Base-by-base conservation (phyloP, 2,797 vertebrate genomes). In the Sarcophilus harrisii region DNA sequence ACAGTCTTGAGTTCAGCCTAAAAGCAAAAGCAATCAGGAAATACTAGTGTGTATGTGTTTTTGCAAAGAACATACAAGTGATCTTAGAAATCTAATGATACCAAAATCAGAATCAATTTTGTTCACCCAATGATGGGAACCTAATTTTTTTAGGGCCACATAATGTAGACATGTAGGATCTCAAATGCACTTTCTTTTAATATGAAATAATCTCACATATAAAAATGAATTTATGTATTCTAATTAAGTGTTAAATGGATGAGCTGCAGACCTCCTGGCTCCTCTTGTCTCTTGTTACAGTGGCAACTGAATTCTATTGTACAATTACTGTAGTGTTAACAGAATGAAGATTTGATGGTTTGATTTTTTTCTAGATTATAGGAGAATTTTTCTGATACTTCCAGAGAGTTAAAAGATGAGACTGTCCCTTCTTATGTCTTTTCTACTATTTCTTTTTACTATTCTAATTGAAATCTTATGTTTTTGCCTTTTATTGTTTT, bases 391-490 rank as follows among this genome's bases (percentile, higher is more conserved):
- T 98, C 93, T 96, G 89, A 95, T 96, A 97, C 95, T 92, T 92
- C 94, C 62, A 32, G 92, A 95, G 90, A 89, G 66, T 96, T 98
- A 96, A 98, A 98, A 98, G 96, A 96, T 97, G 95, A 92, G 89
- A 97, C 97, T 98, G 97, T 97, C 95, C 57, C 95, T 97, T 95
- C 98, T 96, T 95, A 97, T 96, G 97, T 97, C 90, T 98, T 97
- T 97, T 89, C 94, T 95, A 95, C 95, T 96, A 95, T 94, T 98
- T 98, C 95, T 98, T 98, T 55, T 98, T 96, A 97, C 96, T 59
- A 96, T 94, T 98, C 97, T 97, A 98, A 97, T 97, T 93, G 97
- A 98, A 97, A 97, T 97, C 96, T 96, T 97, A 92, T 95, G 96
- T 97, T 94, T 96, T 95, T 97, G 66, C 66, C 96, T 92, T 97